phyloP scores from a whole-genome alignment of 2,113 vertebrate species.

The Sinocyclocheilus anshuiensis region DNA sequence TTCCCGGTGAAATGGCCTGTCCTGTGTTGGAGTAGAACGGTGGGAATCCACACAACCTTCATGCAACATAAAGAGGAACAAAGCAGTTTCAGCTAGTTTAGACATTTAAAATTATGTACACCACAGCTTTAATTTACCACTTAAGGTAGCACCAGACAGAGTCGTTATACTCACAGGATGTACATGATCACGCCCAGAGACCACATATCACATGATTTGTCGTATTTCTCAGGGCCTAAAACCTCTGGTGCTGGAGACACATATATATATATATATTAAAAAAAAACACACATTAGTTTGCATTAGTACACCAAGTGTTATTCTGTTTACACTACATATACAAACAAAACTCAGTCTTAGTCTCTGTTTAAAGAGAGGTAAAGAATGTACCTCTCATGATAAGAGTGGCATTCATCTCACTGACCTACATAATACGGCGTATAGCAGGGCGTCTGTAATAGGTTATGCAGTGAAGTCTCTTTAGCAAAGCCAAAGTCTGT shows the following conservation, averaged over 20 bases:
- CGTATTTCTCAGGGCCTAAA: slow-evolving; percentile 97
- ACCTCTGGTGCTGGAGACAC: slow-evolving; percentile 89
- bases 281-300: too few species aligned
- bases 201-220: slow-evolving; percentile 99
- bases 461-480: slow-evolving; percentile 91
- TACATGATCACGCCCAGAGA: slow-evolving; percentile 98
- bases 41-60: slow-evolving; percentile 93
- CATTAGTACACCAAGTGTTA: not conserved
- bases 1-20: slow-evolving; percentile 97
- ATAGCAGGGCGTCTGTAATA: slow-evolving; percentile 95
- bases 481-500: slow-evolving; percentile 99
- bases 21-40: slow-evolving; percentile 99
- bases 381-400: slow-evolving; percentile 67
- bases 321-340: not conserved
- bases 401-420: slow-evolving; percentile 59
- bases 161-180: slow-evolving; percentile 93
- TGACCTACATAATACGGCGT: slow-evolving; percentile 98
- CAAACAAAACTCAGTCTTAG: not conserved
- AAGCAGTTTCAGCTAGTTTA: not conserved
- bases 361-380: not conserved
- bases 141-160: slow-evolving; percentile 70
- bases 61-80: slow-evolving; percentile 48
- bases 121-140: not conserved
- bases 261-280: too few species aligned
- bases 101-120: not conserved